A percentile compares a stretch with the other conserved stretches of the same genome.
phyloP scores from a whole-genome alignment of 2,888 invertebrate genomes.

The Synergus japonicus region DNA sequence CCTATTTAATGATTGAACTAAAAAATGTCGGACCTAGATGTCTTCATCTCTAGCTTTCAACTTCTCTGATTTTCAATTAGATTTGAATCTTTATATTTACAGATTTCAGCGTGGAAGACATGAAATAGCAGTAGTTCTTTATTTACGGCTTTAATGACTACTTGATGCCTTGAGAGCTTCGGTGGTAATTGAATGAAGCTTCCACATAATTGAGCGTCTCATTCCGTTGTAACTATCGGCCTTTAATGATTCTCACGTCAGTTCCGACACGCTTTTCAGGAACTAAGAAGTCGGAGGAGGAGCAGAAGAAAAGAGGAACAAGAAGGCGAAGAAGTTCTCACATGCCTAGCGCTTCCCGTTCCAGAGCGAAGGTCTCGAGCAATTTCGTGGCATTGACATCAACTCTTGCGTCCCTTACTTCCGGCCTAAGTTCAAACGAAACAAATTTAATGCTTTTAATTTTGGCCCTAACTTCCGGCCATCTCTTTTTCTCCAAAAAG shows the following conservation, averaged over 20 bases:
- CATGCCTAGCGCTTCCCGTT: constrained; percentile 63
- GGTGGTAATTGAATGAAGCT: constrained; percentile 18
- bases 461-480: neutral
- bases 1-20: too few species aligned
- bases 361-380: constrained; percentile 62
- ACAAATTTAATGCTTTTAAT: neutral
- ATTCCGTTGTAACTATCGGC: constrained; percentile 10
- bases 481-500: neutral
- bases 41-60: neutral
- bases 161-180: neutral
- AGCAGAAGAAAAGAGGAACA: constrained; percentile 26
- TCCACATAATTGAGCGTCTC: constrained; percentile 9
- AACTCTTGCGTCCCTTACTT: constrained; percentile 55
- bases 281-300: constrained; percentile 2
- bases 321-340: constrained; percentile 58
- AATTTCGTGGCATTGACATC: constrained; percentile 71
- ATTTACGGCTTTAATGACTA: neutral
- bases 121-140: neutral
- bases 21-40: too few species aligned
- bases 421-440: constrained; percentile 48
- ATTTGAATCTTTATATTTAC: neutral
- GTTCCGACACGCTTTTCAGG: constrained; percentile 35
- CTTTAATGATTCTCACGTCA: constrained; percentile 38
- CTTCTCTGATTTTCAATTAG: neutral
- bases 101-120: neutral